Base-by-base conservation (phyloP, 2,888 invertebrate species). In the Entomobrya proxima region DNA sequence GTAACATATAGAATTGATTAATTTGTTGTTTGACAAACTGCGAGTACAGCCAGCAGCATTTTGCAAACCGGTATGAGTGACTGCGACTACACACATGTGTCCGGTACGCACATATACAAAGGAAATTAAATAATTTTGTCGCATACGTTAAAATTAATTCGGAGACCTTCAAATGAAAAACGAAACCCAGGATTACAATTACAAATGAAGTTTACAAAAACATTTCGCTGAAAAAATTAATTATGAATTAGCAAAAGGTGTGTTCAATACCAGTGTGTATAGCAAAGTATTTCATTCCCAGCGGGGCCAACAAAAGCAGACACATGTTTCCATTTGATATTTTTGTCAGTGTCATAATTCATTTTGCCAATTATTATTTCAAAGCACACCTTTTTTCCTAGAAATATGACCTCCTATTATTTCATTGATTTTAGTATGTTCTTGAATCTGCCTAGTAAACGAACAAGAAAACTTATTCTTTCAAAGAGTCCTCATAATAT, bases 161-260 rank as follows among this genome's bases (percentile, higher is more conserved):
- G 3, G 21, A 58, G 64, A 11, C 37, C 64, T 64, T 64, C 64
- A 1, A n/a, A 6, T 64, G 15, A 37, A 64, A 55, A 61, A 21
- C 11, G 27, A 27, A 61, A 61, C n/a, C 35, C 61, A 61, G 35
- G 2, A 35, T 61, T 55, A 27, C 32, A 61, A 50, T n/a, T n/a
- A 35, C n/a, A n/a, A n/a, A n/a, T n/a, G n/a, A n/a, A 61, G n/a
- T 61, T 32, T 32, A 35, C 5, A 24, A 32, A 24, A 58, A 6
- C 15, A n/a, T 3, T 32, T n/a, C 3, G n/a, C 32, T n/a, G n/a
- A 32, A 61, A 35, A 61, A 2, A 32, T 61, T 55, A 61, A 58
- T 13, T 61, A 35, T 64, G 37, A 64, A 64, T 64, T 64, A 37
- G 21, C 21, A 7, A n/a, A n/a, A 64, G 64, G 64, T 64, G 64